Conservation (phyloP, 2,888 invertebrate species). For the Tetramorium bicarinatum region DNA sequence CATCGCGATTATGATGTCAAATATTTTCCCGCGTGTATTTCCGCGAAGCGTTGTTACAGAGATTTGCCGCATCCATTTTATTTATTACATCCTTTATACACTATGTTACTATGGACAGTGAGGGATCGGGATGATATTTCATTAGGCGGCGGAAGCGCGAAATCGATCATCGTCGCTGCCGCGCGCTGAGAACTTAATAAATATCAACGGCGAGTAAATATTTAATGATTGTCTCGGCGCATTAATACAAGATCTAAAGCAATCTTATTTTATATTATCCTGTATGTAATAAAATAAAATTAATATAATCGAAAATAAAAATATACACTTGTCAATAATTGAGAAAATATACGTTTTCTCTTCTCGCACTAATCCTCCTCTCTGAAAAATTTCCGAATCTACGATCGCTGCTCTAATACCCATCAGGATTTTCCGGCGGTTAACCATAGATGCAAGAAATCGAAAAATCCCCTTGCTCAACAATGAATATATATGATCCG, state of each 20-base stretch:
- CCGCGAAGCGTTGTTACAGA: conserved; percentile 31
- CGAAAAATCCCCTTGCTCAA: conserved; percentile 25
- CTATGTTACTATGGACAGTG: conserved; percentile 45
- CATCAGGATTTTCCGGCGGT: conserved; percentile 43
- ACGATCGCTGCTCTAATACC: neutral
- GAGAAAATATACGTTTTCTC: neutral
- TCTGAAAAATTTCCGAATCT: neutral
- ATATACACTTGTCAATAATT: neutral
- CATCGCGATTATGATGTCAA: conserved; percentile 48
- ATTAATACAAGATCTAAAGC: neutral
- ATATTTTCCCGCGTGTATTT: conserved; percentile 47
- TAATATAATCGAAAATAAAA: neutral
- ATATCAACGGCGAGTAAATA: conserved; percentile 49
- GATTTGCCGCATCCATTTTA: conserved; percentile 56
- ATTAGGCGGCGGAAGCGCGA: conserved; percentile 35
- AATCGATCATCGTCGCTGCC: conserved; percentile 51
- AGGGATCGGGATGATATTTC: conserved; percentile 48
- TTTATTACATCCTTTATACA: conserved; percentile 55
- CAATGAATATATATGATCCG: conserved; percentile 72
- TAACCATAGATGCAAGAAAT: conserved; percentile 27
- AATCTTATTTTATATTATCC: conserved; percentile 18
- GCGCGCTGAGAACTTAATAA: conserved; percentile 28
- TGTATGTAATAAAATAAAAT: neutral
- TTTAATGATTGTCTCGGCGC: conserved; percentile 19
- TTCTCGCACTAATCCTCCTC: neutral